Percentiles rank a stretch among this genome's conserved stretches.
Evolutionary conservation across 2,888 invertebrate genomes (phyloP).

Genomic region (Perdita meconis): DNA sequence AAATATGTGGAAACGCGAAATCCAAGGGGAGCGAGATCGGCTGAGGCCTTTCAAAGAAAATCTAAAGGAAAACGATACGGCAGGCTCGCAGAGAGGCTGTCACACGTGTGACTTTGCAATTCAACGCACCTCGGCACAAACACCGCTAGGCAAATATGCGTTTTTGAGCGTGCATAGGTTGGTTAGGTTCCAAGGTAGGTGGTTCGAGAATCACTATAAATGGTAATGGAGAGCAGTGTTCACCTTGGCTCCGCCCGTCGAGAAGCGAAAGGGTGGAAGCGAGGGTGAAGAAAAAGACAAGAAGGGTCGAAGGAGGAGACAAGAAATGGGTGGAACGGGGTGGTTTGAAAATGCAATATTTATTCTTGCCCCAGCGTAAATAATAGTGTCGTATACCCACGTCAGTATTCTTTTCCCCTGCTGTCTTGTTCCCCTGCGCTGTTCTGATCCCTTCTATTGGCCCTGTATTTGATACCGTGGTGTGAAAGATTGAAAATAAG

Average conservation of each 20-base stretch:
- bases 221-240: conserved; percentile 81
- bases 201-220: conserved; percentile 83
- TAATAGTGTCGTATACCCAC: conserved; percentile 71
- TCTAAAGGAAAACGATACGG: conserved; percentile 22
- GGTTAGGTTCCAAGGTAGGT: conserved; percentile 69
- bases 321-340: conserved; percentile 48
- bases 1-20: not conserved
- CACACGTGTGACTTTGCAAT: conserved; percentile 54
- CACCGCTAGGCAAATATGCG: conserved; percentile 52
- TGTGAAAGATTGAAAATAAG: not conserved
- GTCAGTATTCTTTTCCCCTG: conserved; percentile 49
- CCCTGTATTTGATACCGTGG: not conserved
- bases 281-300: conserved; percentile 36
- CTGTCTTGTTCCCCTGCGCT: conserved; percentile 16
- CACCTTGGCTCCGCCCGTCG: conserved; percentile 54
- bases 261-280: conserved; percentile 56
- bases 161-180: conserved; percentile 55
- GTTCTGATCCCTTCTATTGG: conserved; percentile 3
- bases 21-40: not conserved
- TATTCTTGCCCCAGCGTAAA: conserved; percentile 77
- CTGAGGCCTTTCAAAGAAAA: not conserved
- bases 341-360: conserved; percentile 81
- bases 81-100: conserved; percentile 16
- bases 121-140: conserved; percentile 35
- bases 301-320: conserved; percentile 7